Evolutionary conservation across 2,888 invertebrate species (phyloP), one percentile per base, ranked within the genome.

Genomic region (Crioceris asparagi): DNA sequence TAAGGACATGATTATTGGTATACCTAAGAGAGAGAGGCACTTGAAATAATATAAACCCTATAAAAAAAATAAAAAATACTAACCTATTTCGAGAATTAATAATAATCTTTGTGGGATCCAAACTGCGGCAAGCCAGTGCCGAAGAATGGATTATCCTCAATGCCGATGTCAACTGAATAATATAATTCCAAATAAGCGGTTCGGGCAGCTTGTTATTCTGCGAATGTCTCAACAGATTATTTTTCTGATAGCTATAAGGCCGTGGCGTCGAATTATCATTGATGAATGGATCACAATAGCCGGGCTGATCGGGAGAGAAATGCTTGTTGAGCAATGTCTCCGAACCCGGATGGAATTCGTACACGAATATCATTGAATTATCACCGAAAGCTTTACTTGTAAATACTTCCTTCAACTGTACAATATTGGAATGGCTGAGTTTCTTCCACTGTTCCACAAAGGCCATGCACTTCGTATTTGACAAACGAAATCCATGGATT

Each of bases 401-500:
- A 67, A 96, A 93, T 50, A 88, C 84, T 62, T 96, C 93, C 57
- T 86, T 77, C 39, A 97, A 69, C 54, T 85, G 84, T 41, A 96
- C 88, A 50, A 97, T 77, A 70, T 96, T 96, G 54, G 94, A 87
- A 67, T 97, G 96, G 58, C 83, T 81, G 39, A 97, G 71, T 65
- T 90, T 85, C 63, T 91, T 92, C 97, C 97, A 97, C 70, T 83
- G 75, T 53, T 96, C 94, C 27, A 94, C 83, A 50, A 83, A 67
- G 17, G 79, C 69, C 70, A 91, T 82, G 60, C 83, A 84, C 58
- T 92, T 91, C 27, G 84, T 79, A 52, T 83, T 83, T 48, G 81
- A 79, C 49, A 87, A 66, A 25, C 86, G 77, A 59, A 84, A 83
- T 61, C 86, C 83, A 66, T 93, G 93, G 54, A 94, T 77, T 53